Evolutionary conservation across 2,113 vertebrate species (phyloP).

Genomic region (Sitta europaea): DNA sequence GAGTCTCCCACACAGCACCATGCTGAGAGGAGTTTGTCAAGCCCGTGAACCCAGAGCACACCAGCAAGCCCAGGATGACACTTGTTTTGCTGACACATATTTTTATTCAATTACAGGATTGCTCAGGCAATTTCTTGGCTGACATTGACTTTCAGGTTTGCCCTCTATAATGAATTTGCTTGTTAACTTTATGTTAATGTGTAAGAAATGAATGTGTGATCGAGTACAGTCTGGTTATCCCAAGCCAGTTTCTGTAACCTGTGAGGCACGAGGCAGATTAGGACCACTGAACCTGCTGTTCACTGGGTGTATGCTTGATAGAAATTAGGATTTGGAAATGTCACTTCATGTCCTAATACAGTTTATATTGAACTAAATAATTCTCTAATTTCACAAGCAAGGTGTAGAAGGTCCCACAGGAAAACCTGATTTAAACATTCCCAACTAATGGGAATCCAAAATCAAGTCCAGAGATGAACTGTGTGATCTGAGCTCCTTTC

Average conservation of each 20-base stretch:
- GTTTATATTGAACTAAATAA: not conserved
- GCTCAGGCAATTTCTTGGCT: not conserved
- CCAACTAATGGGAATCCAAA: not conserved
- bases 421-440: not conserved
- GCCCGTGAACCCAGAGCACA: not conserved
- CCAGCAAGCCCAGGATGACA: not conserved
- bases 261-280: not conserved
- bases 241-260: not conserved
- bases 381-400: not conserved
- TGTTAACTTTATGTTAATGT: constrained; percentile 7
- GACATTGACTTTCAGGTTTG: not conserved
- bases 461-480: not conserved
- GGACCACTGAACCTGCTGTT: not conserved
- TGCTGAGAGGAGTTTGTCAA: not conserved
- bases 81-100: not conserved
- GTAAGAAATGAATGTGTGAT: not conserved
- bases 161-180: constrained; percentile 2
- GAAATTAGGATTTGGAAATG: not conserved
- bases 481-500: not conserved
- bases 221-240: not conserved
- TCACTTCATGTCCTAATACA: not conserved
- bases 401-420: not conserved
- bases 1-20: not conserved
- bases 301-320: not conserved
- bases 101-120: not conserved